Evolutionary conservation across 2,797 vertebrate genomes (phyloP), one percentile per base, ranked within the genome.

Genomic region (Chaenodraco wilsoni): DNA sequence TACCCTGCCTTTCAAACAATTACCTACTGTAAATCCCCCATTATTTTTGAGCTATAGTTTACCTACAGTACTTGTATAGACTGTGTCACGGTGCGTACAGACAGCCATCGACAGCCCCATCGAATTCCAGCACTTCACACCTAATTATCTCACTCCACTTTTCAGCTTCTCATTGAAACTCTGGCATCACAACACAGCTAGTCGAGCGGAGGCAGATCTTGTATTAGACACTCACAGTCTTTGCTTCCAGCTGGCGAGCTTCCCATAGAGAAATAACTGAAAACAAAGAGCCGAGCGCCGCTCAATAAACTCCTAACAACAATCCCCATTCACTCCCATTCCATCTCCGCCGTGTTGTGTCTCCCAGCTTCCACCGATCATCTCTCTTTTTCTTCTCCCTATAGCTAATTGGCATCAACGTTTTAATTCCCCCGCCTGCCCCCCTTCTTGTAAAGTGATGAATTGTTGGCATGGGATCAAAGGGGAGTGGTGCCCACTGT

Each of bases 391-490:
- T 84, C 85, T 85, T 27, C 90, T 92, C 95, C 82, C 94, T 89
- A 84, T 91, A 94, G 94, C 94, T 97, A 97, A 96, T 95, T 96
- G 95, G 95, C 95, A 95, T 94, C 94, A 93, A 92, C 92, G 84
- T 90, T 93, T 89, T 92, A 90, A 89, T 90, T 93, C 92, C 89
- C 90, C 83, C 19, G 69, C 60, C 48, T 37, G 37, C 78, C 62
- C 63, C 72, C 56, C 84, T 91, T 89, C 94, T 95, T 96, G 96
- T 96, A 94, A 96, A 95, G 95, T 91, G 95, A 95, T 97, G 95
- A 96, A 96, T 95, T 94, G 94, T 94, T 98, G 97, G 96, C 95
- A 69, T 0, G 57, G 89, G 93, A 97, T 98, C 94, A 97, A 95
- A 97, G 95, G 85, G 65, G 89, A 90, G 88, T 51, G 68, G 72